phyloP scores from a whole-genome alignment of 2,888 invertebrate genomes.

The Pemphredon lugubris region DNA sequence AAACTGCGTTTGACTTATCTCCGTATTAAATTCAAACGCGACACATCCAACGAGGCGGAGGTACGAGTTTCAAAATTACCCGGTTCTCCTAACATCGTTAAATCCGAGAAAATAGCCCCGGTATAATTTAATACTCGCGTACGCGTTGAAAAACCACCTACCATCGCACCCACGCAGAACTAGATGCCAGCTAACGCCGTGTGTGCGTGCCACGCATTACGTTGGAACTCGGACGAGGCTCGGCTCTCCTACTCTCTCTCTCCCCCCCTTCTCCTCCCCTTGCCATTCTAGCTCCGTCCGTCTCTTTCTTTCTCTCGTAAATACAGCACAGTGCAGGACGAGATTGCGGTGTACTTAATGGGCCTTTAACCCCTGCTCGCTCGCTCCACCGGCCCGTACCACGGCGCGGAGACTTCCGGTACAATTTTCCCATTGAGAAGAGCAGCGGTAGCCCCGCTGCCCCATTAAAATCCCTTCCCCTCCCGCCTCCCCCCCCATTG shows the following conservation, averaged over 20 bases:
- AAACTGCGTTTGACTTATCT: too few relatives aligned
- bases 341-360: conserved; percentile 72
- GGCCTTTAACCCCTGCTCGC: conserved; percentile 71
- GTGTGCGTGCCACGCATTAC: conserved; percentile 37
- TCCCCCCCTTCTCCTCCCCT: not conserved
- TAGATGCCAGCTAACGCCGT: too few relatives aligned
- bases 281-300: not conserved
- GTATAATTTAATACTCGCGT: too few relatives aligned
- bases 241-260: not conserved
- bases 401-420: conserved; percentile 71
- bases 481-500: not conserved
- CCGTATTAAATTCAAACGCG: too few relatives aligned
- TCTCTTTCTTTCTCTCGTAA: conserved; percentile 26
- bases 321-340: conserved; percentile 51
- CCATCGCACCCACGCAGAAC: too few relatives aligned
- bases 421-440: conserved; percentile 72
- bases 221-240: conserved; percentile 17
- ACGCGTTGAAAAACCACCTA: too few relatives aligned
- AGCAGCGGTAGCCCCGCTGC: conserved; percentile 45
- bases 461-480: conserved; percentile 59
- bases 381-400: conserved; percentile 50
- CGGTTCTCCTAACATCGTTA: too few relatives aligned
- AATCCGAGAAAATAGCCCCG: too few relatives aligned
- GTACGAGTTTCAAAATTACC: too few relatives aligned
- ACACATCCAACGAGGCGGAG: too few relatives aligned